Evolutionary conservation across 2,888 invertebrate genomes (phyloP).

Genomic region (Lepidonotus clava): DNA sequence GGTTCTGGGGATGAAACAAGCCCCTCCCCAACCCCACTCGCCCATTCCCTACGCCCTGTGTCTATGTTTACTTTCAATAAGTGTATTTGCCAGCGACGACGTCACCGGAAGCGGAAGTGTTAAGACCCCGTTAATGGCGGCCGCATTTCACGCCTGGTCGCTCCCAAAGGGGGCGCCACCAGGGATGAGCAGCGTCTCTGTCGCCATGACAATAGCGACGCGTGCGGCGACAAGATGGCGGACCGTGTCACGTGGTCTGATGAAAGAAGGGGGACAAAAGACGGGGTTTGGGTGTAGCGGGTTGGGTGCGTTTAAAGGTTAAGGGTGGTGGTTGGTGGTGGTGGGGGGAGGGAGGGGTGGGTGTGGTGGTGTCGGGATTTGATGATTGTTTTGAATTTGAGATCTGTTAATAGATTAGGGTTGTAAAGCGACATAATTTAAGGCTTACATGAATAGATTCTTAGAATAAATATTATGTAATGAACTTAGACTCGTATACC

Average conservation of each 20-base stretch:
- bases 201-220: conserved; percentile 41
- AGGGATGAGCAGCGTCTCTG: conserved; percentile 25
- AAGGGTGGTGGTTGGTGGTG: not conserved
- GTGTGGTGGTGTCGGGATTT: not conserved
- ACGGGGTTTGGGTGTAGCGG: not conserved
- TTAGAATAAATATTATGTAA: too few species aligned
- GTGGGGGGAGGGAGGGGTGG: not conserved
- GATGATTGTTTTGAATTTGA: too few species aligned
- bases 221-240: conserved; percentile 35
- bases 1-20: not conserved
- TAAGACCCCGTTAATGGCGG: conserved; percentile 17
- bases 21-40: not conserved
- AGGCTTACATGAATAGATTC: too few species aligned
- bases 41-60: not conserved
- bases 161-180: not conserved
- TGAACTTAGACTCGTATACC: too few species aligned
- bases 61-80: conserved; percentile 6
- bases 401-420: too few species aligned
- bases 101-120: not conserved
- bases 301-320: not conserved
- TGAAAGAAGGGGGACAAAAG: not conserved
- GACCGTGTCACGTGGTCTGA: conserved; percentile 5
- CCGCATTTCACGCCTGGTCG: not conserved
- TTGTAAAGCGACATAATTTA: too few species aligned
- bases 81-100: not conserved